These are phyloP conservation scores for Luperina testacea DNA, from an alignment of 2,888 invertebrate species.

Conservation along the genomic window DNA sequence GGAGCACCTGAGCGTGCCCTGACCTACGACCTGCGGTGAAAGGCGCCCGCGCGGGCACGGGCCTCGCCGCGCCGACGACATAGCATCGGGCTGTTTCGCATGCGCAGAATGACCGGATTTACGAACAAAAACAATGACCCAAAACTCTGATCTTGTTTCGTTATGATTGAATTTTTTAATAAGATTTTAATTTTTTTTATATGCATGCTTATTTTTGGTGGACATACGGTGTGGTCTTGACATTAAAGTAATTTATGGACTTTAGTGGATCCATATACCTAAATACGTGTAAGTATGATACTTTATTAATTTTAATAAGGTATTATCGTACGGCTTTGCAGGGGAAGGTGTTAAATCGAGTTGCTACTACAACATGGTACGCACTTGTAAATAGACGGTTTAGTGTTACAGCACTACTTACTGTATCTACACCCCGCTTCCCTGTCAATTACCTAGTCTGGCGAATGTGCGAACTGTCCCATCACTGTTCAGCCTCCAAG, in stretches of 20 bases:
- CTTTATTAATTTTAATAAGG: slow-evolving; percentile 1
- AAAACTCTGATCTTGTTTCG: slow-evolving; percentile 65
- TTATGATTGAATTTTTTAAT: slow-evolving; percentile 57
- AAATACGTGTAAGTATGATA: slow-evolving; percentile 28
- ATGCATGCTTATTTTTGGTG: slow-evolving; percentile 21
- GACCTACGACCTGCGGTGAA: slow-evolving; percentile 90
- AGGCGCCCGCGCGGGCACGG: slow-evolving; percentile 87
- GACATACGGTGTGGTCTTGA: slow-evolving; percentile 55
- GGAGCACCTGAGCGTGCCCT: slow-evolving; percentile 90
- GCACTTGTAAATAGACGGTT: not conserved
- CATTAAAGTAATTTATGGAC: slow-evolving; percentile 53
- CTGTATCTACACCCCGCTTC: not conserved
- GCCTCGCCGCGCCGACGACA: slow-evolving; percentile 76
- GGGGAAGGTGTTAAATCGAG: not conserved
- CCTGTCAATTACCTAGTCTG: not conserved
- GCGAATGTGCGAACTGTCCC: not conserved
- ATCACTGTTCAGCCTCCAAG: not conserved
- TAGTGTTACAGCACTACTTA: not conserved
- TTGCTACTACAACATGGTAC: not conserved
- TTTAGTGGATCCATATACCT: slow-evolving; percentile 33
- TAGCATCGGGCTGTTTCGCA: slow-evolving; percentile 80
- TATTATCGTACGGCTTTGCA: not conserved
- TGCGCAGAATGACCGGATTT: slow-evolving; percentile 81
- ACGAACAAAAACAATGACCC: slow-evolving; percentile 74
- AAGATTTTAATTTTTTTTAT: slow-evolving; percentile 19